Evolutionary conservation across 2,797 vertebrate genomes (phyloP).

Genomic region (Sternotherus odoratus): DNA sequence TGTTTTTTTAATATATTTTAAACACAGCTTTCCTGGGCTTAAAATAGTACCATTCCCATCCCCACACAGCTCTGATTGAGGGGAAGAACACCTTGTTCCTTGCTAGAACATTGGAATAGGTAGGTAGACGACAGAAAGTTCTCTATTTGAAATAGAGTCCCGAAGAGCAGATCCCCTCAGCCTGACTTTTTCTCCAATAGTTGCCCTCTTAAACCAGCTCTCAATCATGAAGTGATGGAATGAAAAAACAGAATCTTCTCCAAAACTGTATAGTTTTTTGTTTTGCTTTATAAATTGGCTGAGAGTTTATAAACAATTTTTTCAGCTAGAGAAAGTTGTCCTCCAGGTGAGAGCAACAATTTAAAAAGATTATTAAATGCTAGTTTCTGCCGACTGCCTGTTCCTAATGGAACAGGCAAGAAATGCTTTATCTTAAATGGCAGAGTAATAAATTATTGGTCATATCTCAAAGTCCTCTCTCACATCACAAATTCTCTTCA

Average conservation of each 20-base stretch:
- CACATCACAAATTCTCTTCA: neutral
- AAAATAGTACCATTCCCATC: neutral
- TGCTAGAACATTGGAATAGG: neutral
- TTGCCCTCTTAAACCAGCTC: neutral
- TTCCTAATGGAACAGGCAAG: neutral
- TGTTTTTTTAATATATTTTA: too few relatives aligned
- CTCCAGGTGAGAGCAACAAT: neutral
- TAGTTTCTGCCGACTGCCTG: conserved; percentile 1
- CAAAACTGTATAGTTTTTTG: neutral
- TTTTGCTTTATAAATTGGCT: too few relatives aligned
- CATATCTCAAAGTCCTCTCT: neutral
- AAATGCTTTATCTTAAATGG: neutral
- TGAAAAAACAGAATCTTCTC: neutral
- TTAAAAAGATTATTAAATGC: conserved; percentile 25
- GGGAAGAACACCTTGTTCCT: neutral
- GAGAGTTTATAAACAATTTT: neutral
- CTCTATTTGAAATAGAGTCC: neutral
- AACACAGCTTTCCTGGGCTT: too few relatives aligned
- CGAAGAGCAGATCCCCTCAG: neutral
- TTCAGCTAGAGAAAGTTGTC: neutral
- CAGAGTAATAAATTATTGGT: neutral
- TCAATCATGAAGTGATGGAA: neutral
- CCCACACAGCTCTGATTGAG: neutral
- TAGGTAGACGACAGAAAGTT: neutral
- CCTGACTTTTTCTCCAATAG: neutral